Evolutionary conservation across 1,140 invertebrate species (phyloP).

Genomic region (Zaprionus tsacasi): DNA sequence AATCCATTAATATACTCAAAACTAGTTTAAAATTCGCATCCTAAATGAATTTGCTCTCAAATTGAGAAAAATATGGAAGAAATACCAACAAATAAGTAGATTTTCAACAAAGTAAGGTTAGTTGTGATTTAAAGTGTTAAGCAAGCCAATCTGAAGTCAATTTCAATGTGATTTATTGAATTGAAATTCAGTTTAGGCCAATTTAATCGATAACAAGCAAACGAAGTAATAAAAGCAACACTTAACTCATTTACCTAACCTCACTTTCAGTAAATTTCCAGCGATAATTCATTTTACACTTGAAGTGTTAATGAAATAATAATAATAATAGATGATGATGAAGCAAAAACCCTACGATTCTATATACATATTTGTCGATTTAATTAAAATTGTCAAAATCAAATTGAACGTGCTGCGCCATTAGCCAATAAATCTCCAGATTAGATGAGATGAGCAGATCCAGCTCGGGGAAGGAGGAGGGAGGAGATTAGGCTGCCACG

Average conservation of each 20-base stretch:
- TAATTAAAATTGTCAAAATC: slow-evolving; percentile 32
- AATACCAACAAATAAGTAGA: too few relatives aligned
- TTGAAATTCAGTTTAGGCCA: background rate
- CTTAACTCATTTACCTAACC: background rate
- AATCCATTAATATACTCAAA: too few relatives aligned
- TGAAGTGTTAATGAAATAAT: slow-evolving; percentile 10
- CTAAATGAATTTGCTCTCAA: too few relatives aligned
- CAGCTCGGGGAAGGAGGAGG: too few relatives aligned
- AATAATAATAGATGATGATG: background rate
- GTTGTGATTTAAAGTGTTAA: background rate
- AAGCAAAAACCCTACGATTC: background rate
- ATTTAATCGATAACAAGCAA: background rate
- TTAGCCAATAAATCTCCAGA: slow-evolving; percentile 27
- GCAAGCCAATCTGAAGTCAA: background rate
- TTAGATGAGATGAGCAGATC: slow-evolving; percentile 20
- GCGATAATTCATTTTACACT: slow-evolving; percentile 9
- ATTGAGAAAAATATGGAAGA: too few relatives aligned
- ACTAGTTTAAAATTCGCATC: too few relatives aligned
- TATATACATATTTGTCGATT: slow-evolving; percentile 27
- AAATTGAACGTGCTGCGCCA: slow-evolving; percentile 34
- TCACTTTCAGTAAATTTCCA: background rate
- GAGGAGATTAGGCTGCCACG: background rate
- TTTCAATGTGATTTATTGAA: background rate
- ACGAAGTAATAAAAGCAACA: background rate
- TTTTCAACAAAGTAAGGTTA: background rate